Base-by-base conservation (phyloP, 2,888 invertebrate genomes). In the Laothoe populi region DNA sequence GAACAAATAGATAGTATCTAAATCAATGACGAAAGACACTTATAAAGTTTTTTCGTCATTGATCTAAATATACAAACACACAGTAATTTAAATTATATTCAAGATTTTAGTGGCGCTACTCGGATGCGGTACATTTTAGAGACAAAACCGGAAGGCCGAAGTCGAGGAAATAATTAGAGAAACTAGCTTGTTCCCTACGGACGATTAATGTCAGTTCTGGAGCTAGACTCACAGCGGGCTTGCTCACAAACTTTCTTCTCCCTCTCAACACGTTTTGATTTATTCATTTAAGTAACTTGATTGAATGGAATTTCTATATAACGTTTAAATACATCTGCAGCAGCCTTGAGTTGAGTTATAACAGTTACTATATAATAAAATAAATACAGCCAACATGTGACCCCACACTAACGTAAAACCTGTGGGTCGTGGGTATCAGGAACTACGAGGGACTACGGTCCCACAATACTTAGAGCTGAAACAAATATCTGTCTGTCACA, bases 191-290 rank as follows among this genome's bases (percentile, higher is more conserved):
- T 81, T 79, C 82, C 74, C 73, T 68, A 69, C 74, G 75, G 77
- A 81, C 86, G 84, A 87, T 88, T 87, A 88, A 87, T 89, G 84
- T 86, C 83, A 79, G 86, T 84, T 87, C 79, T 73, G 79, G 75
- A 76, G 81, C 77, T 76, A 79, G 81, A 81, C 82, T 79, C 81
- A 81, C 82, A 75, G 68, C 75, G 73, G 70, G 71, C 73, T 70
- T 66, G 69, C 64, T 72, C 69, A 70, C 74, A 72, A 87, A 86
- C 84, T 87, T 84, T 75, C 66, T 66, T 70, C 64, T 35, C 35
- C 35, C 8, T 11, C 16, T 31, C 19, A 26, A 53, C 42, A 61
- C 62, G 59, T 63, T 70, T 71, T 78, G 79, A 79, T 79, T 79
- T 78, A 77, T 78, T 69, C 67, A 59, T 66, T 57, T 70, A 75